Evolutionary conservation across 2,888 invertebrate species (phyloP), one percentile per base, ranked within the genome.

Genomic region (Lacanobia oleracea): DNA sequence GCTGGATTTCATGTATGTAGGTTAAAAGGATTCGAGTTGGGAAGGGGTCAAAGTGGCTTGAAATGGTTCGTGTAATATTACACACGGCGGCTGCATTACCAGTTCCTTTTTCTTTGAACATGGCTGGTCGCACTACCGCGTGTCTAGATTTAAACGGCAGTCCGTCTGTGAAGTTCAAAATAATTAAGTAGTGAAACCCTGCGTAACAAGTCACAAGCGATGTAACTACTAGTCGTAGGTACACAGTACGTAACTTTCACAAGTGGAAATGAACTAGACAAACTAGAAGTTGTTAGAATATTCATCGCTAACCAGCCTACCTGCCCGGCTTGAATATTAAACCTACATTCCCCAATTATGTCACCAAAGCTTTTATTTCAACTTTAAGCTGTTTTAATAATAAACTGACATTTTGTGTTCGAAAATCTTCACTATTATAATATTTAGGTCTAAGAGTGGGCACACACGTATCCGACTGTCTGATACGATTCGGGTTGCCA

Each of bases 261-360:
- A 43, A 54, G 62, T 57, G 37, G 54, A 68, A 51, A 68, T 71
- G 45, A 57, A n/a, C 62, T 64, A 61, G 56, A 67, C 64, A 67
- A 63, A 81, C 66, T 67, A 69, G 53, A 64, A 67, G 60, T 70
- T 48, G 61, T 62, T 83, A 62, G 67, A 81, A 83, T 84, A 83
- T 84, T 83, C 79, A 78, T 71, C 62, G 53, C 56, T 67, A 53
- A 65, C 79, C 68, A 78, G 72, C 72, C 68, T 71, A 71, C 75
- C 66, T 66, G 60, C 3, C 59, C n/a, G 23, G 60, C 65, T 75
- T 56, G 51, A 79, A 79, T 79, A 82, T 74, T 75, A 68, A 81
- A 75, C 67, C 43, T 51, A 56, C 33, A 45, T 48, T 67, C 67
- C 43, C 62, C 59, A 60, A 71, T 68, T 53, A 68, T 59, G 48